Base-by-base conservation (phyloP, 2,888 invertebrate genomes). In the Coecobrya sp. region DNA sequence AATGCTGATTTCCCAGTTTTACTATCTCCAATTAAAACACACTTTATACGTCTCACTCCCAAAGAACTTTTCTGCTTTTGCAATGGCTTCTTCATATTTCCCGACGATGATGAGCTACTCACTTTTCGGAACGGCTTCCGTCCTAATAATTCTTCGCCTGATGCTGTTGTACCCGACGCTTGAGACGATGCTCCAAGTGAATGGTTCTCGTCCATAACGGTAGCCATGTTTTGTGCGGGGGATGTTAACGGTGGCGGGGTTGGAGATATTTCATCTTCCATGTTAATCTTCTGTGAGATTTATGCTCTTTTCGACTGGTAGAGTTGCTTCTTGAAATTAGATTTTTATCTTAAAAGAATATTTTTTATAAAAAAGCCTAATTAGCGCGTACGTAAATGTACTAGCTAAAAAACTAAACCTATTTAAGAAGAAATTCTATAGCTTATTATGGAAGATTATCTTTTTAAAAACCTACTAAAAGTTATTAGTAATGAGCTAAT, bases 1-100 rank as follows among this genome's bases (percentile, higher is more conserved):
- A 94, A 22, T 73, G 91, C 89, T 82, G 94, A 68, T 86, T 94
- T 94, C 8, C 94, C 94, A 55, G 93, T 85, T 70, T 87, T 81
- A 49, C 68, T 68, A 87, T 93, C 93, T n/a, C 93, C 93, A 55
- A 93, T 73, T 16, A 93, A 16, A n/a, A 93, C 86, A 65, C 89
- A 92, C 84, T 92, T 93, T 22, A 93, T 89, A 11, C 73, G 30
- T 65, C 30, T 82, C 11, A 36, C 42, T n/a, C 62, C 59, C 25
- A 42, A n/a, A 2, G 30, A 86, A 52, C 25, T 84, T 81, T 81
- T 88, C 42, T 85, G 89, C 68, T 70, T 86, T 68, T 76, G 68
- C 11, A 42, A 25, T 13, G 59, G 55, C 45, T n/a, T 52, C 42
- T 91, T 86, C 52, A 84, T 89, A 22, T 42, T 65, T 11, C 55